Percentiles rank a stretch among this genome's conserved stretches.
Conservation (phyloP, 2,888 invertebrate species). For the Pachymerium ferrugineum region DNA sequence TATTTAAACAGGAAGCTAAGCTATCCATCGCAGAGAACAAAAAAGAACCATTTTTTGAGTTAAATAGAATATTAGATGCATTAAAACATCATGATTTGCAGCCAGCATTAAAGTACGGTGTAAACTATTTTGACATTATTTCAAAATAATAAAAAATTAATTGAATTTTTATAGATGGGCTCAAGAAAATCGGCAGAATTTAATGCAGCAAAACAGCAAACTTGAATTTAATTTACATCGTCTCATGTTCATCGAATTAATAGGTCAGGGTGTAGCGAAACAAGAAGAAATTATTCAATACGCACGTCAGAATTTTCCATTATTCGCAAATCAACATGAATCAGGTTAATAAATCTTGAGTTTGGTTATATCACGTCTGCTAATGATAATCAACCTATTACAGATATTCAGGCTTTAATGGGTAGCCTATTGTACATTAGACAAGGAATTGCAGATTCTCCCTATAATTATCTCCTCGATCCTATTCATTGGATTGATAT, state of each 20-base stretch:
- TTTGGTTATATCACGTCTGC: too few species aligned
- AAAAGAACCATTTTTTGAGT: constrained; percentile 71
- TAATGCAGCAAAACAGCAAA: constrained; percentile 59
- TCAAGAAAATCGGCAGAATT: constrained; percentile 63
- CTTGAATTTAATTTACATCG: constrained; percentile 77
- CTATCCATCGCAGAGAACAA: constrained; percentile 59
- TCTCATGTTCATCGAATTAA: constrained; percentile 68
- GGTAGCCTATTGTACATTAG: constrained; percentile 74
- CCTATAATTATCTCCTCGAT: constrained; percentile 69
- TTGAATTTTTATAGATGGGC: constrained; percentile 60
- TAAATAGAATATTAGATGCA: constrained; percentile 82
- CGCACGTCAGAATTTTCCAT: constrained; percentile 75
- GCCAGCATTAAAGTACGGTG: constrained; percentile 66
- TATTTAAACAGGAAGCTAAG: constrained; percentile 62
- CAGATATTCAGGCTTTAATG: constrained; percentile 79
- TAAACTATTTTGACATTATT: background rate
- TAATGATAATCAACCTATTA: too few species aligned
- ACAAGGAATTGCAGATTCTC: constrained; percentile 59
- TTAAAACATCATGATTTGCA: constrained; percentile 72
- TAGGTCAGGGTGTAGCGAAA: constrained; percentile 59
- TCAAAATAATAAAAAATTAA: background rate
- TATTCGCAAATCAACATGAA: constrained; percentile 69
- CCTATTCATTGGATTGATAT: constrained; percentile 76
- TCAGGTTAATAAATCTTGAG: constrained; percentile 54
- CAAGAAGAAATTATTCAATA: constrained; percentile 81